Conservation (phyloP, 2,888 invertebrate genomes). For the Tetragonula carbonaria region DNA sequence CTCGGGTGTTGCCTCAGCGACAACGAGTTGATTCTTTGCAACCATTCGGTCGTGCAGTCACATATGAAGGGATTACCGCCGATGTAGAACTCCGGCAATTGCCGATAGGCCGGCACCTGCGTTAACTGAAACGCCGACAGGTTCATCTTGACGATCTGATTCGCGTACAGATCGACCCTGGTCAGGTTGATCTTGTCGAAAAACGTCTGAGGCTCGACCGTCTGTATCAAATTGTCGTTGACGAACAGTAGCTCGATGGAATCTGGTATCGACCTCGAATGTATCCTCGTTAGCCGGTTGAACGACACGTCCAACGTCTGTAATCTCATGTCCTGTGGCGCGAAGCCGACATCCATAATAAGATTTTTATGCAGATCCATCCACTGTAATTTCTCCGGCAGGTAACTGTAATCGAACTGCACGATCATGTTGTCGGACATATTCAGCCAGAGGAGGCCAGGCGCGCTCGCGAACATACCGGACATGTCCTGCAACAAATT, state of each 20-base stretch:
- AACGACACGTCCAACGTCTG: slow-evolving; percentile 96
- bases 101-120: slow-evolving; percentile 90
- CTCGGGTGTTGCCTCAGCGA: slow-evolving; percentile 94
- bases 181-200: slow-evolving; percentile 94
- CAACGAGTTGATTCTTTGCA: slow-evolving; percentile 94
- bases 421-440: slow-evolving; percentile 95
- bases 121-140: slow-evolving; percentile 93
- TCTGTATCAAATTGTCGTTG: slow-evolving; percentile 94
- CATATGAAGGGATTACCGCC: slow-evolving; percentile 97
- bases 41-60: slow-evolving; percentile 98
- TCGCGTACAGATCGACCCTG: slow-evolving; percentile 95
- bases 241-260: slow-evolving; percentile 94
- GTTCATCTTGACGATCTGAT: slow-evolving; percentile 95
- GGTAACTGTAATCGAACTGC: slow-evolving; percentile 94
- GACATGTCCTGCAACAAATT: slow-evolving; percentile 93
- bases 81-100: slow-evolving; percentile 95
- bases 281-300: slow-evolving; percentile 92
- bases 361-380: slow-evolving; percentile 95
- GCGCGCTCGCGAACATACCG: slow-evolving; percentile 93
- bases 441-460: slow-evolving; percentile 94
- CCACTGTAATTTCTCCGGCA: slow-evolving; percentile 94
- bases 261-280: slow-evolving; percentile 91
- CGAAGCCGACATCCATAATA: slow-evolving; percentile 90
- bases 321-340: slow-evolving; percentile 89
- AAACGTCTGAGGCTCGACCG: slow-evolving; percentile 95